Evolutionary conservation across 1,140 invertebrate species (phyloP).

Genomic region (Neodiprion fabricii): DNA sequence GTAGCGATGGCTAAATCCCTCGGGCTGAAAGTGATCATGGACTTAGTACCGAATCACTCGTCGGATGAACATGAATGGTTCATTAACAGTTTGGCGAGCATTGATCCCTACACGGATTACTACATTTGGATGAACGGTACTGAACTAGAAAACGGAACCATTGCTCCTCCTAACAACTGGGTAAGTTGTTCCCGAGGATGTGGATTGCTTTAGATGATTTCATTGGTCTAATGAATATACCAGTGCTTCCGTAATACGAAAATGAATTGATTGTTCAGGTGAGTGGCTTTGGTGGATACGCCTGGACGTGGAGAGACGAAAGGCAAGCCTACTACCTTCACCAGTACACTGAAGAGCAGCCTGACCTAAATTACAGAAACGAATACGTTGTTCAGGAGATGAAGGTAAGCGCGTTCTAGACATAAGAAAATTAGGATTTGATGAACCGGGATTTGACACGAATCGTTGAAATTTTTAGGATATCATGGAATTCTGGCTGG

Average conservation of each 20-base stretch:
- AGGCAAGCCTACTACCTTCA: conserved; percentile 79
- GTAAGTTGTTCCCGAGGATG: background rate
- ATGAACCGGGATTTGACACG: background rate
- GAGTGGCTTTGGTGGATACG: conserved; percentile 70
- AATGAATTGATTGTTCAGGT: conserved; percentile 51
- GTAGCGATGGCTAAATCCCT: conserved; percentile 21
- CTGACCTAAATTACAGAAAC: conserved; percentile 78
- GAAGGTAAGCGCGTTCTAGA: conserved; percentile 43
- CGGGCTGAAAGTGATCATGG: conserved; percentile 74
- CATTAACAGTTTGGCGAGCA: conserved; percentile 66
- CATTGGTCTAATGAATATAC: background rate
- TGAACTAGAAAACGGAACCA: conserved; percentile 20
- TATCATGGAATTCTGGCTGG: conserved; percentile 74
- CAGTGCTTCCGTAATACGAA: too few species aligned
- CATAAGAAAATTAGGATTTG: background rate
- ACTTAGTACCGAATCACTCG: conserved; percentile 85
- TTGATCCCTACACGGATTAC: conserved; percentile 64
- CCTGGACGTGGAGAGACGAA: conserved; percentile 72
- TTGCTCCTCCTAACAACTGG: background rate
- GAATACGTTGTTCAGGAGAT: conserved; percentile 65
- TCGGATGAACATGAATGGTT: conserved; percentile 83
- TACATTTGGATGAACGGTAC: background rate
- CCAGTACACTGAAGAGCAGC: conserved; percentile 73
- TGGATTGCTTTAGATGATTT: background rate
- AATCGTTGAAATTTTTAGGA: conserved; percentile 54